Evolutionary conservation across 2,797 vertebrate species (phyloP), one percentile per base, ranked within the genome.

Genomic region (Centroberyx gerrardi): DNA sequence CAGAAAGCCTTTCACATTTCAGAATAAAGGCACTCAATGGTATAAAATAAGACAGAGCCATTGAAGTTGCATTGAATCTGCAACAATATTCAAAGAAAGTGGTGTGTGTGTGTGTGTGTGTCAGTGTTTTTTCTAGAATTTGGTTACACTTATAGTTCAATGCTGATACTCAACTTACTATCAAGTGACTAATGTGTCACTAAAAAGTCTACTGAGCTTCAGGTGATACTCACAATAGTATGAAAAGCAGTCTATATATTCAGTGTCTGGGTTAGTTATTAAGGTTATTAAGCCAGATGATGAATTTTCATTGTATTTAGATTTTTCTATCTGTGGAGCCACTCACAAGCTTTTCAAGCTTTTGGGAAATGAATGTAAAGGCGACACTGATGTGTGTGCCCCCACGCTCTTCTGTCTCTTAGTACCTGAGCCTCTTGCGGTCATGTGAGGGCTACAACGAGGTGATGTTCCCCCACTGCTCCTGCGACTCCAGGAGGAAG

Each of bases 361-460:
- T n/a, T n/a, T n/a, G n/a, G n/a, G n/a, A 29, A 58, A 46, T 51
- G 22, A 22, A 22, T 22, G 22, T 22, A 22, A 22, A 22, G 22
- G 1, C 22, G 22, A 1, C n/a, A 38, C 62, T 29, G n/a, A 29
- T 60, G 1, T 1, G 4, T 40, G 0, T 62, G 1, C 8, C 38
- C 8, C 38, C 38, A 40, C 38, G 38, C 53, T 14, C 64, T 15
- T 42, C 28, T 18, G 1, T n/a, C 14, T 12, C 0, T 8, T 82
- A 98, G 97, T 98, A 98, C 82, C 90, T 98, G 76, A 97, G 95
- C 82, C 97, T 99, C 95, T 81, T 99, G 80, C 95, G 98, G 81
- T 95, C 96, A 0, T 99, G 98, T 3, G 97, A 99, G 83, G 97
- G 98, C 70, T 99, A 99, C 95, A 99, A 97, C 17, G 98, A 99